A percentile compares a stretch with the other conserved stretches of the same genome.
phyloP scores from a whole-genome alignment of 2,113 vertebrate genomes.

The Bostrychus sinensis region DNA sequence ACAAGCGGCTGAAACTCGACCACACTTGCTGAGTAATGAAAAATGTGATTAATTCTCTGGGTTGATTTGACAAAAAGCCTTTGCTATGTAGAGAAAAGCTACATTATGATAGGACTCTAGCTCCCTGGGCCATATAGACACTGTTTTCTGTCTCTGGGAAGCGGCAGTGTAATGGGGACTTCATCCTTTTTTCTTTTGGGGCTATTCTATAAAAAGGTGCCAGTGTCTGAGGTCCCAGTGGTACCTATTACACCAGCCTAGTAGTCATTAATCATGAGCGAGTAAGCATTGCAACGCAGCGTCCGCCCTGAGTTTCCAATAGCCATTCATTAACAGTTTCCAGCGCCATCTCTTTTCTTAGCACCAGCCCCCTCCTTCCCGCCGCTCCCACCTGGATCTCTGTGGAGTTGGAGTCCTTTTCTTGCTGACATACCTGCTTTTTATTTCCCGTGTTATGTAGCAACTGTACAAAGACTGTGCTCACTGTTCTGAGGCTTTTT shows the following conservation, averaged over 20 bases:
- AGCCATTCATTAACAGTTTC: constrained; percentile 81
- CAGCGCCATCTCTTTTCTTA: constrained; percentile 72
- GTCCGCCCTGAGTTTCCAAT: constrained; percentile 72
- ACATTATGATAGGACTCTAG: constrained; percentile 40
- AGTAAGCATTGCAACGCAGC: constrained; percentile 76
- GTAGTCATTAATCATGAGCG: constrained; percentile 80
- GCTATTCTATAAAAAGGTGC: constrained; percentile 78
- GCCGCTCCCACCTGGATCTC: constrained; percentile 73
- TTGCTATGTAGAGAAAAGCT: constrained; percentile 52
- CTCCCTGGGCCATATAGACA: constrained; percentile 38
- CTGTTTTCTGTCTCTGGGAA: constrained; percentile 54
- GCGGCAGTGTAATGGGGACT: constrained; percentile 66
- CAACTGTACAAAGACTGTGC: constrained; percentile 33
- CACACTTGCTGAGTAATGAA: constrained; percentile 36
- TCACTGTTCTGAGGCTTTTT: constrained; percentile 12
- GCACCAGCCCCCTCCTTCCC: constrained; percentile 57
- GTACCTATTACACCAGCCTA: constrained; percentile 78
- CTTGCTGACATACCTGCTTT: constrained; percentile 77
- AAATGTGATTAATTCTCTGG: constrained; percentile 44
- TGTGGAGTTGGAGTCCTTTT: constrained; percentile 62
- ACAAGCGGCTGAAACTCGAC: neutral
- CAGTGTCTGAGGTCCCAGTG: constrained; percentile 73
- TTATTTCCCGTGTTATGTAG: constrained; percentile 46
- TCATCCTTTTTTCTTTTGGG: constrained; percentile 72
- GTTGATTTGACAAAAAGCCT: constrained; percentile 57